Evolutionary conservation across 1,140 invertebrate species (phyloP), one percentile per base, ranked within the genome.

Genomic region (Lucilia sericata): DNA sequence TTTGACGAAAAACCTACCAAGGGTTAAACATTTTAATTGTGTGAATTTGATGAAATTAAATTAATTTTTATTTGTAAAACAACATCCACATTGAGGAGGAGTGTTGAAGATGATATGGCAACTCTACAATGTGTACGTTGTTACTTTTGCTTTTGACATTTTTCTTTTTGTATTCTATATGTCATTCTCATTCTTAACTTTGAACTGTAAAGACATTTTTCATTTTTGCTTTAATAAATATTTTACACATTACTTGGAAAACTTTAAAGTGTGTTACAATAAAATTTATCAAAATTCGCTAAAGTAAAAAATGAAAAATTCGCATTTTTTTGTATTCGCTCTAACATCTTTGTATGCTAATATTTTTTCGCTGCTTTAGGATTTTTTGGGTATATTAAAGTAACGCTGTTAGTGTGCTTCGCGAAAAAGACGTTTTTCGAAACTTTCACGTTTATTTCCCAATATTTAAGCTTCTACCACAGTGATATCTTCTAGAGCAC

Each of bases 21-120:
- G 78, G 47, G 36, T 78, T 34, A 85, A 85, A 70, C 84, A 84
- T 84, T 75, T 17, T 75, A 75, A 83, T 12, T 75, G 65, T 83
- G 34, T 65, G 49, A 84, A 83, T 17, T 36, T 36, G 19, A 82
- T 82, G 49, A 47, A 47, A 30, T 60, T 82, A 36, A 51, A 25
- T 75, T 75, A 34, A 14, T 5, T 34, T 51, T 81, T 42, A 42
- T 42, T 42, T 42, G 42, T 42, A 42, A 42, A 42, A 42, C 12
- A 78, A 78, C 42, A 78, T 78, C 34, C 42, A 49, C 34, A 30
- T 78, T 78, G 76, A 78, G 30, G 76, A 78, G 76, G 76, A 78
- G 76, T 78, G 78, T 81, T 49, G 21, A 60, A 60, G 51, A 60
- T n/a, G 17, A 60, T 60, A 60, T 60, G 51, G 51, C 51, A 60